Base-by-base conservation (phyloP, 2,888 invertebrate genomes). In the Dolichomitus sp. region DNA sequence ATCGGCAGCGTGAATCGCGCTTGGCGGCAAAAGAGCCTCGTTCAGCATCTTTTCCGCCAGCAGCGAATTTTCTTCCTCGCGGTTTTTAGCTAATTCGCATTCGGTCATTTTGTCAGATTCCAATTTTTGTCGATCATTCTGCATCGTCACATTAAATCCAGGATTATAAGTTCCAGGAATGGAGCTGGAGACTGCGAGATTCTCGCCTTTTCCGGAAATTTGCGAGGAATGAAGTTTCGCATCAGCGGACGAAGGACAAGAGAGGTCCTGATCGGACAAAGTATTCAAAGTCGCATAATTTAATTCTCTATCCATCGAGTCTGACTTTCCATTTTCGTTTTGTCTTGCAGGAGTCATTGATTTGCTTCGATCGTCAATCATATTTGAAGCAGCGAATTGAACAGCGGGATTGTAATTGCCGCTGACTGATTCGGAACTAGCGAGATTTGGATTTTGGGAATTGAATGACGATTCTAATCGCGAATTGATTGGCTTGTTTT, bases 21-120 rank as follows among this genome's bases (percentile, higher is more conserved):
- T 92, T 6, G 91, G 91, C 17, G 91, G 91, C 52, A 91, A 80
- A 42, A 93, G 82, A 54, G 91, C 91, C 57, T 91, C 90, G 19
- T 89, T 87, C 19, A 92, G 81, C 83, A 93, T 90, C 72, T 87
- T 81, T 37, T 92, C 91, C 12, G 89, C 91, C 3, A 88, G 80
- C 48, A 86, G 78, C 4, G 84, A 81, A 84, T 87, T 85, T n/a
- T 86, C 82, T 17, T 61, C 45, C 6, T 80, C 42, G 0, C 66
- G 72, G 40, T 42, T 63, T 14, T 52, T 72, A 11, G 37, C 72
- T 11, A 40, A 37, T n/a, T 66, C 61, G 33, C 40, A 14, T 12
- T 73, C 54, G 23, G 27, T 52, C n/a, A 11, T 57, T 30, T n/a
- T 17, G 23, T 42, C 37, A 14, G 54, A 57, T 17, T 70, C 45